These are phyloP conservation scores for Excalfactoria chinensis DNA, from an alignment of 2,113 vertebrate species.

Conservation along the genomic window DNA sequence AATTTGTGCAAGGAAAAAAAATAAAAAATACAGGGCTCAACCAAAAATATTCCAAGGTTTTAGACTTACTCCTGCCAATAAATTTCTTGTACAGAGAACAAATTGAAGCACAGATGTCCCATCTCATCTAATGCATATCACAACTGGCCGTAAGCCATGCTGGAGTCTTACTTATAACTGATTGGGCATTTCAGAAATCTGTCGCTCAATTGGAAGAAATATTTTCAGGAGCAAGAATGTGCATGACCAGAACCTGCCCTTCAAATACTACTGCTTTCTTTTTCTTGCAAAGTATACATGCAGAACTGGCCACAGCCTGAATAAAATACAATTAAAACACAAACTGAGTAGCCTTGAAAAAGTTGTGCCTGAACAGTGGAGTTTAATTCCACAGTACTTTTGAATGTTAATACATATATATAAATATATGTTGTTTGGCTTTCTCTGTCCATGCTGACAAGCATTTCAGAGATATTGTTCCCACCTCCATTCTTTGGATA, in stretches of 20 bases:
- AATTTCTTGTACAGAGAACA: conserved; percentile 37
- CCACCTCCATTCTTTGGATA: background rate
- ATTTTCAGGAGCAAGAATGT: conserved; percentile 7
- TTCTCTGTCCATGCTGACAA: background rate
- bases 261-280: background rate
- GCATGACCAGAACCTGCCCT: conserved; percentile 17
- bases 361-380: background rate
- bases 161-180: conserved; percentile 11
- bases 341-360: background rate
- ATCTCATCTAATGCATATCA: conserved; percentile 51
- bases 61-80: conserved; percentile 20
- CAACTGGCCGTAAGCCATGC: conserved; percentile 23
- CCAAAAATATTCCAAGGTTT: background rate
- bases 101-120: conserved; percentile 63
- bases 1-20: background rate
- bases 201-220: conserved; percentile 20
- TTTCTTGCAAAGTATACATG: background rate
- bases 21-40: background rate
- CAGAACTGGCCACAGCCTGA: background rate
- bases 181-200: conserved; percentile 48
- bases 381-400: background rate
- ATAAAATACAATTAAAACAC: background rate
- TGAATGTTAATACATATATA: background rate
- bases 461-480: background rate
- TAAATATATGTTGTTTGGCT: background rate